Evolutionary conservation across 2,113 vertebrate genomes (phyloP), one percentile per base, ranked within the genome.

Genomic region (Zosterops borbonicus): DNA sequence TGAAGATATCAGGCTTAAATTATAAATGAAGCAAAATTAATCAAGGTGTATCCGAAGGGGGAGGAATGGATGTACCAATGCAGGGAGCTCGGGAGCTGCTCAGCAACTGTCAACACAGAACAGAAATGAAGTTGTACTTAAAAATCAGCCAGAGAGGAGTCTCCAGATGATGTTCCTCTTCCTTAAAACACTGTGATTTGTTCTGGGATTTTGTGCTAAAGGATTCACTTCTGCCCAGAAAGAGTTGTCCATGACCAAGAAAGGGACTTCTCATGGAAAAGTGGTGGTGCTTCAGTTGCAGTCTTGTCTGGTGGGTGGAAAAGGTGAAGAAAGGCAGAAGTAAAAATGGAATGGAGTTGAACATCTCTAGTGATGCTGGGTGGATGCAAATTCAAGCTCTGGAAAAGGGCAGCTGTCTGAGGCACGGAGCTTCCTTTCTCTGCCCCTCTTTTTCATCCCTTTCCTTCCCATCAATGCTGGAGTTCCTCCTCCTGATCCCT

Each of bases 21-120:
- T 90, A 96, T 96, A 90, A 94, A 96, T 83, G 92, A 89, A 82
- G 86, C 21, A 44, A 93, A 96, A 97, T 95, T 93, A 95, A 93
- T 97, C 95, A 93, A 92, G 92, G 93, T 71, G 71, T 90, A 59
- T 88, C 79, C 11, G 12, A 92, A 94, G 69, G 73, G 86, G 73
- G 64, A 41, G 56, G 49, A 44, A 7, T 33, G 90, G 90, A 76
- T 29, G 13, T 78, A 83, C 59, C 73, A 55, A 20, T 12, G 56
- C 69, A 39, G 63, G 14, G 55, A 84, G 69, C 49, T 78, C 0
- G 0, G 69, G 63, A 92, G 55, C 75, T 56, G 56, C 88, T 83
- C 3, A 0, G 68, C 68, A 46, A 28, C 84, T 85, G 67, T 95
- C 90, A 85, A 64, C 76, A 29, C 0, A 9, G 80, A 75, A 35